Base-by-base conservation (phyloP, 2,113 vertebrate species). In the Camelus bactrianus region DNA sequence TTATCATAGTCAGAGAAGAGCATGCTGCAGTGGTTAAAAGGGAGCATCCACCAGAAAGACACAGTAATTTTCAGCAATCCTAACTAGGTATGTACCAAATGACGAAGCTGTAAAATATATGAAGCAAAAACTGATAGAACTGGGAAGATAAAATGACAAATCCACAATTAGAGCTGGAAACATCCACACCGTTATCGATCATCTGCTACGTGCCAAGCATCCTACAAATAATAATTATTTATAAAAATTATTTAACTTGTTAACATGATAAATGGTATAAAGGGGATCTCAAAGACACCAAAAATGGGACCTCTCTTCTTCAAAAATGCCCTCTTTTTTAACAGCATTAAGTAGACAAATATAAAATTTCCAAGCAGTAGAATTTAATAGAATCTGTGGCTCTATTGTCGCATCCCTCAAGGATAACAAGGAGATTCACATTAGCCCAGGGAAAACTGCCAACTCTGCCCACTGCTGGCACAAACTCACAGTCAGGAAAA, bases 371-470 rank as follows among this genome's bases (percentile, higher is more conserved):
- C 16, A 91, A 35, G 19, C 16, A 16, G 32, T 14, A 64, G 24
- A 93, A 24, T 50, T 42, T 5, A 91, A 32, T 99, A 79, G 82
- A 98, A 1, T 99, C 99, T 76, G 98, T 99, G 88, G 92, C 99
- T 82, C 99, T 99, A 20, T 98, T 99, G 30, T 94, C 99, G n/a
- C 98, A 99, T 98, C 99, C 99, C 76, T 98, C 97, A 85, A 56
- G 20, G 8, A 24, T 64, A 75, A 82, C 35, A 52, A 69, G 73
- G 50, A 94, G 32, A 91, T 8, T 4, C 6, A 48, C 4, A 9
- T 50, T 58, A 90, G 32, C 17, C 13, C 20, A 16, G 1, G 6
- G 2, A 30, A n/a, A 12, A 67, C 4, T 82, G 60, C 2, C 80
- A 46, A 52, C 28, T 6, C 35, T 12, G 52, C 84, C 38, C 73